Evolutionary conservation across 2,113 vertebrate genomes (phyloP).

Genomic region (Dromiciops gliroides): DNA sequence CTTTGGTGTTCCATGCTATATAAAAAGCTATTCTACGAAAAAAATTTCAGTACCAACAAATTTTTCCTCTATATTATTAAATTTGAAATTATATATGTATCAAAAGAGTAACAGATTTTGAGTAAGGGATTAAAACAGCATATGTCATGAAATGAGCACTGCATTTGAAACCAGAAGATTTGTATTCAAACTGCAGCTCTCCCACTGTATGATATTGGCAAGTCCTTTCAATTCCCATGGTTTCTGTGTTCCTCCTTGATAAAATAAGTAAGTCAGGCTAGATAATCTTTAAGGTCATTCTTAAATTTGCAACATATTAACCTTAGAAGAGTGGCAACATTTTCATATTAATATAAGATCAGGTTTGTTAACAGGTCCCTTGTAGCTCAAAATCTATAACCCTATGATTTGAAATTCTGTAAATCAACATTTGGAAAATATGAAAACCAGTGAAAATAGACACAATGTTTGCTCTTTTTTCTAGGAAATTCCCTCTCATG

Average conservation of each 20-base stretch:
- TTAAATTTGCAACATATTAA: background rate
- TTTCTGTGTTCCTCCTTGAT: conserved; percentile 6
- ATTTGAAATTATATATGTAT: background rate
- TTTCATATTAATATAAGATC: background rate
- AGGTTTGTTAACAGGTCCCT: background rate
- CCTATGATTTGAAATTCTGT: background rate
- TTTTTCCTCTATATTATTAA: background rate
- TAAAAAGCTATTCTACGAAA: background rate
- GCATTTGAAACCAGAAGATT: accelerated
- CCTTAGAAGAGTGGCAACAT: background rate
- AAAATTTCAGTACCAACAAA: background rate
- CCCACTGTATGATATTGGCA: background rate
- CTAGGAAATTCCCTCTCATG: background rate
- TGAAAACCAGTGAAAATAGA: background rate
- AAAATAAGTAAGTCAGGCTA: background rate
- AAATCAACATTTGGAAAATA: background rate
- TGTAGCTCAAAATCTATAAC: background rate
- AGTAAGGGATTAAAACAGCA: background rate
- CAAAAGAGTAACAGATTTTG: background rate
- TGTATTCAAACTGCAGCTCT: background rate
- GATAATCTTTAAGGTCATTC: background rate
- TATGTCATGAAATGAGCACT: background rate
- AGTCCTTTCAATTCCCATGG: background rate
- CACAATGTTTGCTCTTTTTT: background rate
- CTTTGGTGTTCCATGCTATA: background rate